These are phyloP conservation scores for Neoniphon sammara DNA, from an alignment of 2,797 vertebrate species.

Conservation along the genomic window DNA sequence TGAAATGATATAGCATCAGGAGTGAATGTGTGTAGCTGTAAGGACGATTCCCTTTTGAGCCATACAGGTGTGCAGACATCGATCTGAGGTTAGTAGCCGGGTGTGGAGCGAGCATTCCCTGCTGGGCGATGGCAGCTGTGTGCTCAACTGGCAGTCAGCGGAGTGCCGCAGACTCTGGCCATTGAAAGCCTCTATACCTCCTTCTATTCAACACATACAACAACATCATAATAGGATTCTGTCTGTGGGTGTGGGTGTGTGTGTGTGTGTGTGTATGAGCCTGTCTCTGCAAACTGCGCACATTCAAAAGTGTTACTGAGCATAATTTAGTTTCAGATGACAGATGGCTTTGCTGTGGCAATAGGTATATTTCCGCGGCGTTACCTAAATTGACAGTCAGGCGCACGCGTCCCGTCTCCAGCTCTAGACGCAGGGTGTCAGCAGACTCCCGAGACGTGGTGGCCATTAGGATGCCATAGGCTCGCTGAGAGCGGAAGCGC, in stretches of 20 bases:
- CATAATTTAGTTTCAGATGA: conserved; percentile 22
- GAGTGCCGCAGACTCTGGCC: conserved; percentile 96
- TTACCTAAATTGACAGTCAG: conserved; percentile 99
- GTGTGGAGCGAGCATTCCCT: conserved; percentile 80
- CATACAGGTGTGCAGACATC: conserved; percentile 11
- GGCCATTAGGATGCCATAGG: conserved; percentile 95
- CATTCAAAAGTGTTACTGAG: conserved; percentile 35
- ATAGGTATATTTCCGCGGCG: conserved; percentile 45
- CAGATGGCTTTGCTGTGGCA: conserved; percentile 42
- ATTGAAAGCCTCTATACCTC: conserved; percentile 95
- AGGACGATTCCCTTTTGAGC: conserved; percentile 14
- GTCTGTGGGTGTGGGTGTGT: conserved; percentile 8
- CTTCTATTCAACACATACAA: conserved; percentile 71
- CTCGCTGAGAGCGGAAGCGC: conserved; percentile 95
- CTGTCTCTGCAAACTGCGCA: background rate
- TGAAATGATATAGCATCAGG: background rate
- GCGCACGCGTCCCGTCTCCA: conserved; percentile 95
- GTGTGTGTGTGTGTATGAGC: too few species aligned
- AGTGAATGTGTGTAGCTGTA: background rate
- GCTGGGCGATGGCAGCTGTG: conserved; percentile 84
- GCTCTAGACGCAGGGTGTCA: conserved; percentile 93
- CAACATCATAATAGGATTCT: conserved; percentile 7
- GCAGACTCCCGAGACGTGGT: conserved; percentile 95
- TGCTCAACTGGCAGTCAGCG: conserved; percentile 95
- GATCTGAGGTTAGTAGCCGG: conserved; percentile 34